These are phyloP conservation scores for Pantherophis alleghaniensis DNA, from an alignment of 2,797 vertebrate species.

Conservation along the genomic window DNA sequence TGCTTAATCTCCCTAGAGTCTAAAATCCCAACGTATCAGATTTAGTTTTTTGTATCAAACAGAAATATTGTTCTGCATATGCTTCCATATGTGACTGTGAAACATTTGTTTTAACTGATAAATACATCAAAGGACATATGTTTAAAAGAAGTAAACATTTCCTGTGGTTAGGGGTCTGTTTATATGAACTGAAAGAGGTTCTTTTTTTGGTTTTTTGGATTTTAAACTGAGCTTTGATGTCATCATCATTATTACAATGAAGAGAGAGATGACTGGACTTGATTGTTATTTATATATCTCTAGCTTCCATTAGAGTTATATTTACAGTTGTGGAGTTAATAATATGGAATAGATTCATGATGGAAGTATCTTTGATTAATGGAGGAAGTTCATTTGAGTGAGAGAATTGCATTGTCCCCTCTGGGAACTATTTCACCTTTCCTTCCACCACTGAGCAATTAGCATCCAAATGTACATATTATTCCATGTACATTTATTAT, in stretches of 20 bases:
- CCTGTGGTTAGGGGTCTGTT: constrained; percentile 57
- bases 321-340: constrained; percentile 6
- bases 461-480: neutral
- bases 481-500: neutral
- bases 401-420: neutral
- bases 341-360: constrained; percentile 6
- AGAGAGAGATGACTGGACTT: constrained; percentile 56
- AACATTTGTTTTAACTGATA: constrained; percentile 68
- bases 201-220: neutral
- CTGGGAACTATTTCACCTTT: neutral
- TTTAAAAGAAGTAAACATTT: constrained; percentile 68
- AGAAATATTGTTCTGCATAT: constrained; percentile 41
- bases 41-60: constrained; percentile 46
- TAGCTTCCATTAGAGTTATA: constrained; percentile 40
- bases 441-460: neutral
- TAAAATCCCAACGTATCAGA: constrained; percentile 32
- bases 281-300: constrained; percentile 62
- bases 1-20: constrained; percentile 33
- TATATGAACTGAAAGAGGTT: constrained; percentile 53
- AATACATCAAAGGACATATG: constrained; percentile 69
- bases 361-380: neutral
- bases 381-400: neutral
- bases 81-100: constrained; percentile 51
- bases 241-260: constrained; percentile 62
- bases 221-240: constrained; percentile 60